phyloP scores from a whole-genome alignment of 2,888 invertebrate species.

The Ornithoptera alexandrae region DNA sequence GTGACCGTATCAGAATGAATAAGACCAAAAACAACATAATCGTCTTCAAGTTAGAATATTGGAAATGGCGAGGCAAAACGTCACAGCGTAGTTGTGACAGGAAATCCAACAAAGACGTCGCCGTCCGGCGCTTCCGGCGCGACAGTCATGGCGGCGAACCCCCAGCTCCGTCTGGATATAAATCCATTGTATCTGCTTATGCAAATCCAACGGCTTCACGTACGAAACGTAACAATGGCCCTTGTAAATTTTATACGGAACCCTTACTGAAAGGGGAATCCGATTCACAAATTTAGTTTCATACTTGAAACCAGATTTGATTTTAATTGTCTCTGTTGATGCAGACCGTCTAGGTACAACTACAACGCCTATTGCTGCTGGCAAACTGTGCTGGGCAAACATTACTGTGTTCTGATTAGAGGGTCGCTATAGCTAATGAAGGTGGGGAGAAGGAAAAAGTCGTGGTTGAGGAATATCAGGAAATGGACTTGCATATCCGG shows the following conservation, averaged over 20 bases:
- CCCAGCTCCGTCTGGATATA: conserved; percentile 9
- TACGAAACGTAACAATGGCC: conserved; percentile 17
- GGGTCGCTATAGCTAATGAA: no score
- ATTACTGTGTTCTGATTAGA: no score
- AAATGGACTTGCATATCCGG: no score
- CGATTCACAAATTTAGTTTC: neutral
- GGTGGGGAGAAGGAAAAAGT: no score
- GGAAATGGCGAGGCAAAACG: conserved; percentile 13
- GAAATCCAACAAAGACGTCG: conserved; percentile 19
- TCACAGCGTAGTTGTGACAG: conserved; percentile 1
- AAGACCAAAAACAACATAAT: neutral
- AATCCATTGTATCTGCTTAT: conserved; percentile 20
- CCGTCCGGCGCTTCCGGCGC: conserved; percentile 14
- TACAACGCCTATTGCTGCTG: no score
- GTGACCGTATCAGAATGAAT: neutral
- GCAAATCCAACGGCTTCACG: conserved; percentile 17
- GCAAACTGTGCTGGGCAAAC: no score
- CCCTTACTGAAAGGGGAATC: conserved; percentile 2
- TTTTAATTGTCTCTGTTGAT: no score
- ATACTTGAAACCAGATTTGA: no score
- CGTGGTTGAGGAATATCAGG: no score
- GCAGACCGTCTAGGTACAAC: no score
- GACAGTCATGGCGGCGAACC: neutral
- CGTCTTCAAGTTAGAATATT: neutral
- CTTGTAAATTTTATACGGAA: conserved; percentile 17